Evolutionary conservation across 1,140 invertebrate species (phyloP), one percentile per base, ranked within the genome.

Genomic region (Chionoecetes opilio): DNA sequence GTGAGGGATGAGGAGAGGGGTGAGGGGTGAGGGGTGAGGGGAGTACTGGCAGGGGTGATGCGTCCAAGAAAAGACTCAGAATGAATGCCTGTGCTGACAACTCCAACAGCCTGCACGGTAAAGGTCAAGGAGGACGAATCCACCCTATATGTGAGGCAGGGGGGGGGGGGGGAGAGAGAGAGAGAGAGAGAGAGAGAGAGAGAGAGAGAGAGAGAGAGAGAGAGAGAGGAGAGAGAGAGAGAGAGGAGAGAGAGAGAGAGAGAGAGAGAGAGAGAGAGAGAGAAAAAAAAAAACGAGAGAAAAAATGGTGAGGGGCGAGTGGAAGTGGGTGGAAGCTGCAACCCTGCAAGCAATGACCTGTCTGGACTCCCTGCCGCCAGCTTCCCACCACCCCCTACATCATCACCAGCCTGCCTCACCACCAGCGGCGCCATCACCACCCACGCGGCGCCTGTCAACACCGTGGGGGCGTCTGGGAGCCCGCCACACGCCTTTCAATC

Each of bases 301-400:
- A n/a, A n/a, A n/a, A n/a, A n/a, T n/a, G n/a, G n/a, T n/a, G 9
- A 53, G 21, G 46, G 46, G 9, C 46, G 2, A 53, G 46, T 14
- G 46, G 46, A 17, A 53, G 46, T 9, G 46, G 6, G 63, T 17
- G 63, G n/a, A n/a, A 26, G 21, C 26, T 75, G 63, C 63, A 75
- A n/a, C 63, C 21, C 21, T n/a, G 63, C 63, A 75, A 75, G 63
- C 63, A 75, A 75, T 75, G 63, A 75, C 63, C 63, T 75, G 63
- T 75, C 63, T 75, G 63, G 63, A 75, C 63, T 75, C 63, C 85
- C 32, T 35, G 31, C 85, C 85, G 37, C 85, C 85, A 87, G 63
- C 9, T 32, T 37, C 32, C 85, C 85, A 26, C 85, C n/a, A 38
- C 85, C 85, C 32, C 85, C 85, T 37, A 17, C 3, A n/a, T 17